Conservation (phyloP, 2,113 vertebrate species). For the Melanotaenia duboulayi region DNA sequence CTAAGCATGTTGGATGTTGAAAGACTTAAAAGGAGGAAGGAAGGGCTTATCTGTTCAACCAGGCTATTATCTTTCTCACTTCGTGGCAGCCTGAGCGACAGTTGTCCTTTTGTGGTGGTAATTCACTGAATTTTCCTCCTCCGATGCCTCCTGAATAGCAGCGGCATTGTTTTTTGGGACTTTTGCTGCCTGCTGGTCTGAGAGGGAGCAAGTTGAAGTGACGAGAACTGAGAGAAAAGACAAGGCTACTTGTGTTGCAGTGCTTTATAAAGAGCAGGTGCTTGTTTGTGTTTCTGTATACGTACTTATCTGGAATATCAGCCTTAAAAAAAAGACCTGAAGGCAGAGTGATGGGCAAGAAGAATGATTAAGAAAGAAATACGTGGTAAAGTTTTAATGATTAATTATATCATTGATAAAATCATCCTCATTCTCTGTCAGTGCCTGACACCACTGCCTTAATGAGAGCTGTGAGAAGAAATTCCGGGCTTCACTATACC, state of each 20-base stretch:
- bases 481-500: conserved; percentile 59
- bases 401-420: conserved; percentile 77
- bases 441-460: conserved; percentile 55
- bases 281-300: conserved; percentile 20
- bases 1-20: conserved; percentile 47
- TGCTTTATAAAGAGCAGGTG: conserved; percentile 65
- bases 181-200: conserved; percentile 56
- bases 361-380: conserved; percentile 38
- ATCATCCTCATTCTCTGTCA: conserved; percentile 44
- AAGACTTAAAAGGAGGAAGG: conserved; percentile 49
- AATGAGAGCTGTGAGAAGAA: conserved; percentile 57
- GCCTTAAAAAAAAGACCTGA: conserved; percentile 1
- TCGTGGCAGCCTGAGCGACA: conserved; percentile 56
- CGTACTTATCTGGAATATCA: conserved; percentile 28
- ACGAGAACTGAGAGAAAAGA: conserved; percentile 58
- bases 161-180: conserved; percentile 67
- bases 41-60: conserved; percentile 70
- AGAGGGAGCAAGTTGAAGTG: conserved; percentile 68
- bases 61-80: conserved; percentile 55
- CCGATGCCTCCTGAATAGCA: conserved; percentile 49
- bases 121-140: conserved; percentile 42
- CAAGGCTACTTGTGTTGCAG: conserved; percentile 70
- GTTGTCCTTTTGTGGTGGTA: conserved; percentile 70
- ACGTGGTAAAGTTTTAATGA: conserved; percentile 62
- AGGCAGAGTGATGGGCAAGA: conserved; percentile 32